phyloP scores from a whole-genome alignment of 2,113 vertebrate genomes.

The Hydrochoerus hydrochaeris region DNA sequence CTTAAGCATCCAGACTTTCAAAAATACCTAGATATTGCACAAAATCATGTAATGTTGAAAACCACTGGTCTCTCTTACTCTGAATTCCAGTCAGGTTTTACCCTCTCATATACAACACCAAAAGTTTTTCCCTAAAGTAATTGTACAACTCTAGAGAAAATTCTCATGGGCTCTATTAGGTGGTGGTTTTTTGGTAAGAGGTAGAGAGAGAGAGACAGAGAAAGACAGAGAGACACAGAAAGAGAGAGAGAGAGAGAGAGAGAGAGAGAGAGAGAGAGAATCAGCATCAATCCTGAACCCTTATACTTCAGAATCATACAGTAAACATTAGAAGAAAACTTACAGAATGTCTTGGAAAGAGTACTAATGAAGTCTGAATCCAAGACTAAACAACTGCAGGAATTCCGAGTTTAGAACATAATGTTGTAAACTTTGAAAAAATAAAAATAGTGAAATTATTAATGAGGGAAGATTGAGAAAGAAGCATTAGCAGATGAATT shows the following conservation, averaged over 20 bases:
- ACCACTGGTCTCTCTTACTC: background rate
- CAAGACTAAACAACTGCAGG: background rate
- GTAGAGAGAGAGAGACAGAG: too few relatives aligned
- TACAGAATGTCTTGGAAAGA: background rate
- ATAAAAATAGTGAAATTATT: background rate
- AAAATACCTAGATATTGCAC: background rate
- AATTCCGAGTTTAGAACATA: background rate
- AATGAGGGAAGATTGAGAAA: background rate
- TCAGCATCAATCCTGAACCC: background rate
- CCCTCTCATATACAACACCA: background rate
- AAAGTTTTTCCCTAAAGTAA: background rate
- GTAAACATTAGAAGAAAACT: background rate
- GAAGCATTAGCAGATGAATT: background rate
- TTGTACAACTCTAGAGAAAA: background rate
- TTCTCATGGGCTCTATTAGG: constrained; percentile 29
- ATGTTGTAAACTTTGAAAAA: background rate
- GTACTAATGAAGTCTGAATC: background rate
- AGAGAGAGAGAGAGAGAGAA: background rate
- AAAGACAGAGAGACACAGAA: too few relatives aligned
- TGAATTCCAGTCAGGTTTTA: background rate
- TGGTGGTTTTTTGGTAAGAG: background rate
- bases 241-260: too few relatives aligned
- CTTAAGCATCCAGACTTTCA: background rate
- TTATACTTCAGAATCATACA: background rate
- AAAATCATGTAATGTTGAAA: background rate